Base-by-base conservation (phyloP, 2,113 vertebrate species). In the Barbus barbus region DNA sequence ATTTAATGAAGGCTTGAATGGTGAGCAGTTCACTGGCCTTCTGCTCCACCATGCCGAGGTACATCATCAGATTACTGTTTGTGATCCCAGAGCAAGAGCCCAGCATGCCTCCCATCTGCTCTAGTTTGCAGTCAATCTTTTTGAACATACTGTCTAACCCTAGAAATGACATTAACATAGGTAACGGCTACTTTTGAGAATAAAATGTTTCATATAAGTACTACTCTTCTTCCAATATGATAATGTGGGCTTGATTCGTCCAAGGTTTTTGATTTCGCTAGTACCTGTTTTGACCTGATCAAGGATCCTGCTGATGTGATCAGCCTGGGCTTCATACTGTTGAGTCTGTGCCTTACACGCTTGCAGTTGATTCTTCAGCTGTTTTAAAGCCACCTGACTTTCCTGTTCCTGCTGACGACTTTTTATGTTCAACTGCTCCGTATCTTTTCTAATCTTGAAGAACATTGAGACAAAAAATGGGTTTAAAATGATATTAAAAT, bases 41-140 rank as follows among this genome's bases (percentile, higher is more conserved):
- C 88, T 95, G 94, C 85, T 97, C 96, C 5, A 96, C 91, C 74
- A 94, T 88, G 61, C 93, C 89, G 86, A 97, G 92, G 86, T 93
- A 96, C 31, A 91, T 92, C 89, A 94, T 89, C 9, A 96, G 90
- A 86, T 96, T 96, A 58, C 87, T 92, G 46, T 96, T 94, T 24
- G 86, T 93, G 84, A 95, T 93, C 11, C 89, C 91, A 5, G 87
- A 38, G 4, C 93, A 93, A 72, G 94, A 92, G 8, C 95, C 94
- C 0, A 96, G 93, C 41, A 90, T 81, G 8, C 96, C 93, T 2
- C 95, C 92, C 28, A 95, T 92, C 65, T 86, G 41, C 0, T 94
- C 92, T 63, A 75, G 85, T 84, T 95, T 94, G n/a, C 95, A 96
- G 13, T 91, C 83, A 22, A 94, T 90, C 79, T 91, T 92, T 85